Conservation (phyloP, 2,113 vertebrate genomes). For the Octodon degus region DNA sequence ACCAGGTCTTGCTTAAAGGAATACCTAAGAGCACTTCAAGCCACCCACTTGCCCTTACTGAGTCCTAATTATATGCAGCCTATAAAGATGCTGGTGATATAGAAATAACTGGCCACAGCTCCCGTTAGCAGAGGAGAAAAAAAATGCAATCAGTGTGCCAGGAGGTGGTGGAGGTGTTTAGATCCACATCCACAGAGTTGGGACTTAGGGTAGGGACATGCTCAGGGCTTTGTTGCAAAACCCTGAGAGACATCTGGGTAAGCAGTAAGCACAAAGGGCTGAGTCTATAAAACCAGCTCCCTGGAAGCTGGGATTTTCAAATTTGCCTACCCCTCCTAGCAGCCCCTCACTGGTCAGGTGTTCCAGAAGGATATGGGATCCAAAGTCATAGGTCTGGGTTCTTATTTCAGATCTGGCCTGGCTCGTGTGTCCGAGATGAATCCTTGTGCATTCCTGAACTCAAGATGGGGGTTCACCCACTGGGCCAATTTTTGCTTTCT, state of each 20-base stretch:
- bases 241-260: background rate
- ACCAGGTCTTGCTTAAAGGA: slow-evolving; percentile 8
- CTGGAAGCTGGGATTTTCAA: background rate
- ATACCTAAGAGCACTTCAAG: background rate
- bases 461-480: background rate
- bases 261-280: background rate
- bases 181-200: too few species aligned
- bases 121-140: background rate
- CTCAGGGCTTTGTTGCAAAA: background rate
- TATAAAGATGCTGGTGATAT: background rate
- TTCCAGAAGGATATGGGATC: background rate
- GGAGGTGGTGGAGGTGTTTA: background rate
- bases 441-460: background rate
- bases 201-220: accelerated
- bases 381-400: background rate
- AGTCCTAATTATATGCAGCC: background rate
- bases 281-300: background rate
- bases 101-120: background rate
- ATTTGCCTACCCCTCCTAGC: background rate
- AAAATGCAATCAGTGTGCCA: background rate
- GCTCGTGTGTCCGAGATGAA: background rate
- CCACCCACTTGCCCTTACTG: background rate
- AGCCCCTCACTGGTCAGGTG: background rate
- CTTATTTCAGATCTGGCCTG: background rate
- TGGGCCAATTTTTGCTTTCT: background rate